phyloP scores from a whole-genome alignment of 2,797 vertebrate species.

The Phalanger gymnotis region DNA sequence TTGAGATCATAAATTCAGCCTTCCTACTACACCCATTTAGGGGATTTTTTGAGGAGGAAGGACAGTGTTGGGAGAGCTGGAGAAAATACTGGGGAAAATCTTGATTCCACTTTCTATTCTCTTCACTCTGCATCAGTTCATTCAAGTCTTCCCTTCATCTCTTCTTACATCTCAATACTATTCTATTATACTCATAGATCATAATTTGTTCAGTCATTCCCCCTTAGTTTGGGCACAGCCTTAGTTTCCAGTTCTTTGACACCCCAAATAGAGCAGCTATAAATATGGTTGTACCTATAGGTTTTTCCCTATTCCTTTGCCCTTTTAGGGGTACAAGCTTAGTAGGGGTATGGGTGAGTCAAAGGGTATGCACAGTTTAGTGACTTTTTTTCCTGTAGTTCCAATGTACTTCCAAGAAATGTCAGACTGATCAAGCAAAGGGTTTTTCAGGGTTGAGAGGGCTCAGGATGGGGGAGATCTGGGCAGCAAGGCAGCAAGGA shows the following conservation, averaged over 20 bases:
- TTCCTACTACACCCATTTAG: no score
- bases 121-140: background rate
- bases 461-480: background rate
- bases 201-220: background rate
- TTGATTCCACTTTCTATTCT: background rate
- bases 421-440: background rate
- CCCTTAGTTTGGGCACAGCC: background rate
- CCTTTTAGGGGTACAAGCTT: background rate
- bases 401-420: background rate
- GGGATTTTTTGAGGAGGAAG: background rate
- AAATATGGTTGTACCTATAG: background rate
- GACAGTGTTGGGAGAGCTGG: background rate
- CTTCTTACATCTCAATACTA: background rate
- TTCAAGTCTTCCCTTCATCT: background rate
- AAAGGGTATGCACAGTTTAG: background rate
- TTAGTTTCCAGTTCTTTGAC: background rate
- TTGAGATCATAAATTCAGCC: no score
- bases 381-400: background rate
- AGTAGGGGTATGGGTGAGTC: background rate
- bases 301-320: background rate
- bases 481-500: background rate
- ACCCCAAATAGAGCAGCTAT: background rate
- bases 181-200: background rate
- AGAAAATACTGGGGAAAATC: background rate
- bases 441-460: no score